Evolutionary conservation across 2,113 vertebrate species (phyloP).

Genomic region (Myotis yumanensis): DNA sequence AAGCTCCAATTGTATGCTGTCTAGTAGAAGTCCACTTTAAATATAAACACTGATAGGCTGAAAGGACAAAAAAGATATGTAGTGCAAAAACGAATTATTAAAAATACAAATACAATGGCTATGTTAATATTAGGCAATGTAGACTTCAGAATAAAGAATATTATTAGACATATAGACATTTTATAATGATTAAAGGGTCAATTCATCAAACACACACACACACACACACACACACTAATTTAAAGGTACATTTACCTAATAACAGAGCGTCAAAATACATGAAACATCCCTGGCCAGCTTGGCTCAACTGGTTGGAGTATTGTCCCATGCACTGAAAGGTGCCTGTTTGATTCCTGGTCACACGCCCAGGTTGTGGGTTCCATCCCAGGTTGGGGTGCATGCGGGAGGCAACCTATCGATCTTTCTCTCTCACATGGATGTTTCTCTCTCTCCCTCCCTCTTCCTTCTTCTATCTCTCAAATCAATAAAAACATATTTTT

Average conservation of each 20-base stretch:
- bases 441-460: not conserved
- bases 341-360: not conserved
- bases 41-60: not conserved
- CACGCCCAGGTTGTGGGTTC: not conserved
- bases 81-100: not conserved
- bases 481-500: not conserved
- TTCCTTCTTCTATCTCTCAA: not conserved
- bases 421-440: not conserved
- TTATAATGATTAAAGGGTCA: not conserved
- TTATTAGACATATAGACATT: not conserved
- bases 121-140: not conserved
- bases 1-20: not conserved
- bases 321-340: not conserved
- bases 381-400: not conserved
- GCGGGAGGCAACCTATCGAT: not conserved
- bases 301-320: not conserved
- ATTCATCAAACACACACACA: not conserved
- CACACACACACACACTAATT: not conserved
- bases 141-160: conserved; percentile 28
- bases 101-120: not conserved
- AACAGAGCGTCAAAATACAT: not conserved
- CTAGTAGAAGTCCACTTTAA: not conserved
- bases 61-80: not conserved
- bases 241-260: not conserved
- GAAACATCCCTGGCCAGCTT: not conserved